Conservation (phyloP, 2,113 vertebrate genomes). For the Macroglossus sobrinus region DNA sequence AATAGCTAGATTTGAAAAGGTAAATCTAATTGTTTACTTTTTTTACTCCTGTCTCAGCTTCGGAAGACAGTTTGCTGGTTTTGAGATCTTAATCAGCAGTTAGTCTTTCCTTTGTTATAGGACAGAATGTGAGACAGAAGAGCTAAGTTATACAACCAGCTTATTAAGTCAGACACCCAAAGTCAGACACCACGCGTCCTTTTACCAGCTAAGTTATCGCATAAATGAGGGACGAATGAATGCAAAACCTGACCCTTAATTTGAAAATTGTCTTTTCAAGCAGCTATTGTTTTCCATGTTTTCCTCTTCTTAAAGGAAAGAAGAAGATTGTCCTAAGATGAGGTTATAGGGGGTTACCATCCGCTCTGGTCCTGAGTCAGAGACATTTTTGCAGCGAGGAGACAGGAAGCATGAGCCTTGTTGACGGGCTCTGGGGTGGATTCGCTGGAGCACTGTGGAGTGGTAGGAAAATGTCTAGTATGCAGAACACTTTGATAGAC, state of each 20-base stretch:
- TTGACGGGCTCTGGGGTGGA: neutral
- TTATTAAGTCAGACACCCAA: neutral
- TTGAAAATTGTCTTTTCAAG: neutral
- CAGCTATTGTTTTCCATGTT: neutral
- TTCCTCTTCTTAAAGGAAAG: neutral
- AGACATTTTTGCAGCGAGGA: rapidly evolving
- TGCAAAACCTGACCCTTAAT: neutral
- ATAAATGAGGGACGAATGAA: neutral
- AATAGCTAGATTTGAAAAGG: neutral
- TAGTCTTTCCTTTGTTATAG: neutral
- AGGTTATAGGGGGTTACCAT: neutral
- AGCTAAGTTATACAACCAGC: neutral
- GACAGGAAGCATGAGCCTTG: neutral
- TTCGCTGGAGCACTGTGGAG: neutral
- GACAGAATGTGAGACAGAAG: neutral
- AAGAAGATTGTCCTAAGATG: neutral
- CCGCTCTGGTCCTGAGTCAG: neutral
- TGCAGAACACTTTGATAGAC: neutral
- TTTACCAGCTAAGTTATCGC: neutral
- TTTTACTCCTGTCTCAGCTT: neutral
- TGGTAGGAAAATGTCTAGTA: neutral
- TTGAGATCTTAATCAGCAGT: neutral
- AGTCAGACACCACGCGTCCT: neutral
- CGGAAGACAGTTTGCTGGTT: neutral
- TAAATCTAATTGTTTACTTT: neutral